phyloP scores from a whole-genome alignment of 2,888 invertebrate species.

The Barypeithes pellucidus region DNA sequence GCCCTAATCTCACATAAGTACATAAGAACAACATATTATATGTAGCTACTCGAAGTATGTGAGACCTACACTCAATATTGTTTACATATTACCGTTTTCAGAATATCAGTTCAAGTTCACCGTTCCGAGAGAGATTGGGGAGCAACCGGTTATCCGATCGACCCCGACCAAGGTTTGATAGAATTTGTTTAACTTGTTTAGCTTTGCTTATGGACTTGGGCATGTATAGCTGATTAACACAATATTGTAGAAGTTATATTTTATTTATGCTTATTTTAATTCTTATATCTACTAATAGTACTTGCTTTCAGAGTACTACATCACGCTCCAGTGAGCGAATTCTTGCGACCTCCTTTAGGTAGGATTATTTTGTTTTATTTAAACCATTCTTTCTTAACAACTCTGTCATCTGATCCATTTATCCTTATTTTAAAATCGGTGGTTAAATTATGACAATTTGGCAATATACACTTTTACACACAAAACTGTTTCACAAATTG shows the following conservation, averaged over 20 bases:
- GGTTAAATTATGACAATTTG: too few species aligned
- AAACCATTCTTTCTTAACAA: background rate
- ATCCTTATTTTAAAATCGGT: too few species aligned
- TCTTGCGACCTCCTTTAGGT: conserved; percentile 67
- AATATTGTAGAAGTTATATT: conserved; percentile 10
- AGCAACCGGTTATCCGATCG: conserved; percentile 90
- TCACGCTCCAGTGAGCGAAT: conserved; percentile 68
- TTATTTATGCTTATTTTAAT: conserved; percentile 50
- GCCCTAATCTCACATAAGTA: too few species aligned
- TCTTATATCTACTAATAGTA: conserved; percentile 58
- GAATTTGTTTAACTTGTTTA: conserved; percentile 57
- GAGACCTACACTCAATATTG: background rate
- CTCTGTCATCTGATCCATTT: too few species aligned
- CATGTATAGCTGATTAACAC: conserved; percentile 58
- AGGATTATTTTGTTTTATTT: conserved; percentile 51
- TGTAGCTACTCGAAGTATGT: background rate
- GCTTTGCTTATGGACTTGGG: conserved; percentile 62
- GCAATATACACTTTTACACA: too few species aligned
- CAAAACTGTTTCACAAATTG: too few species aligned
- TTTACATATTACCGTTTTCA: conserved; percentile 67
- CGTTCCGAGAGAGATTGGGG: conserved; percentile 91
- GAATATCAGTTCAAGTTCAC: conserved; percentile 81
- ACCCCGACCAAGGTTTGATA: conserved; percentile 82
- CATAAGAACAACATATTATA: too few species aligned
- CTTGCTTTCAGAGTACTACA: conserved; percentile 67